Conservation (phyloP, 2,113 vertebrate species). For the Sylvietta virens region DNA sequence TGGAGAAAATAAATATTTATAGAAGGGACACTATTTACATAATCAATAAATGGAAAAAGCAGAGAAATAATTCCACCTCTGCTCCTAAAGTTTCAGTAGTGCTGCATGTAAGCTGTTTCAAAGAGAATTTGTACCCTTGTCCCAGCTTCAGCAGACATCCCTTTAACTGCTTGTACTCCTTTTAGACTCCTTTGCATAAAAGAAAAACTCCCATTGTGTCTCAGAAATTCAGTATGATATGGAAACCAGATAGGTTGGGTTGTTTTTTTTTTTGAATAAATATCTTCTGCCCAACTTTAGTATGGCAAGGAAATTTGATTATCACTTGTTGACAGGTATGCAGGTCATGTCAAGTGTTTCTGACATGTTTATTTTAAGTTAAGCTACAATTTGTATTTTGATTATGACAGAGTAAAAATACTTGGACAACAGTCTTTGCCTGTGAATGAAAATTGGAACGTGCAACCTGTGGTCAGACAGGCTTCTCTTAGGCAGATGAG, state of each 20-base stretch:
- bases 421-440: background rate
- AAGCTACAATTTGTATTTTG: constrained; percentile 45
- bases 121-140: background rate
- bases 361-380: constrained; percentile 61
- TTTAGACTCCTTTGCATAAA: background rate
- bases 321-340: constrained; percentile 65
- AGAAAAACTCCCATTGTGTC: background rate
- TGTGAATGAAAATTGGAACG: constrained; percentile 34
- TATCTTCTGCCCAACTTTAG: constrained; percentile 29
- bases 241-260: background rate
- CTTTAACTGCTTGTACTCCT: background rate
- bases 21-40: constrained; percentile 24
- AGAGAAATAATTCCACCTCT: background rate
- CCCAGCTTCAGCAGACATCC: background rate
- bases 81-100: constrained; percentile 1
- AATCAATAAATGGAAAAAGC: constrained; percentile 37
- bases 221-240: background rate
- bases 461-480: background rate
- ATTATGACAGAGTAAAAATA: constrained; percentile 49
- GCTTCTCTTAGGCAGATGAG: background rate
- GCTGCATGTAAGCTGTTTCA: background rate
- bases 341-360: constrained; percentile 50
- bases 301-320: constrained; percentile 51
- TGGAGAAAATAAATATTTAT: constrained; percentile 20
- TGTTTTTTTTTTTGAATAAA: background rate